Conservation (phyloP, 2,113 vertebrate genomes). For the Tetraodon nigroviridis region DNA sequence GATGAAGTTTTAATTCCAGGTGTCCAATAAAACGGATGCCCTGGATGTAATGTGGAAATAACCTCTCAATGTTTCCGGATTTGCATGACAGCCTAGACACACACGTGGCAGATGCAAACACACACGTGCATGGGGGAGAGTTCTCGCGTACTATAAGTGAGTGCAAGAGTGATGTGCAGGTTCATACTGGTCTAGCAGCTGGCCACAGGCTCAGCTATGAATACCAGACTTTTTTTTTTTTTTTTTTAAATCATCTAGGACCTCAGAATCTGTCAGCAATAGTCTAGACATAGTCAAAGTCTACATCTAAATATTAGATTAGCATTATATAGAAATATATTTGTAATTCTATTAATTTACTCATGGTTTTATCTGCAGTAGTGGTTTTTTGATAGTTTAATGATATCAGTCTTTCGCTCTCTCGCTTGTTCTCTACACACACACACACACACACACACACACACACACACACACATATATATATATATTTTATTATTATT, state of each 20-base stretch:
- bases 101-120: conserved; percentile 17
- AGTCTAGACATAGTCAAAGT: not conserved
- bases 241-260: not conserved
- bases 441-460: too few relatives aligned
- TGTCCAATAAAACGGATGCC: conserved; percentile 58
- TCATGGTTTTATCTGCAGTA: too few relatives aligned
- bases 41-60: conserved; percentile 63
- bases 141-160: conserved; percentile 9
- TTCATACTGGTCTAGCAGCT: conserved; percentile 50
- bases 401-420: too few relatives aligned
- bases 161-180: conserved; percentile 28
- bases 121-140: conserved; percentile 13
- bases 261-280: not conserved
- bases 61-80: conserved; percentile 49
- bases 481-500: too few relatives aligned
- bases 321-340: too few relatives aligned
- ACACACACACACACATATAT: too few relatives aligned
- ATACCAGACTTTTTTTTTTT: conserved; percentile 4
- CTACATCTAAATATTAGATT: not conserved
- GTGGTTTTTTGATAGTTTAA: too few relatives aligned
- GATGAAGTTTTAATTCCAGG: conserved; percentile 68
- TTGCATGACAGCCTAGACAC: conserved; percentile 31
- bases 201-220: conserved; percentile 32
- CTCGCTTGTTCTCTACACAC: too few relatives aligned
- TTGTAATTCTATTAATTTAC: too few relatives aligned